A percentile compares a stretch with the other conserved stretches of the same genome.
These are phyloP conservation scores for Drepana arcuata DNA, from an alignment of 1,140 invertebrate species.

Conservation along the genomic window DNA sequence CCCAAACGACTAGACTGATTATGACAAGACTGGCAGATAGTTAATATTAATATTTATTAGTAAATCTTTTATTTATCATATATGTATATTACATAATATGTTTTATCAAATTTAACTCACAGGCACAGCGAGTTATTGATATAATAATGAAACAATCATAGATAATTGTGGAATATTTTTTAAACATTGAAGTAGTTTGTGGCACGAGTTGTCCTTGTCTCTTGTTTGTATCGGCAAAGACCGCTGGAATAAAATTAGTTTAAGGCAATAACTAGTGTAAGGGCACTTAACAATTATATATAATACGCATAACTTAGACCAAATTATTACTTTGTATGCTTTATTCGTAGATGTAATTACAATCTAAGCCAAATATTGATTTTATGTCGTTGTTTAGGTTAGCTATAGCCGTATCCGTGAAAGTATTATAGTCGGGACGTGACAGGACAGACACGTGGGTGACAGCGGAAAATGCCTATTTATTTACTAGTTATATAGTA, in stretches of 20 bases:
- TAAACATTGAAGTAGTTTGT: no score
- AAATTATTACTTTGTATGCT: conserved; percentile 68
- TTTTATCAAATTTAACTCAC: no score
- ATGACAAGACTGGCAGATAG: no score
- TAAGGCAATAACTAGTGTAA: conserved; percentile 68
- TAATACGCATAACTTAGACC: conserved; percentile 68
- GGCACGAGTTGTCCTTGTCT: conserved; percentile 34
- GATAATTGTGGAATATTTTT: no score
- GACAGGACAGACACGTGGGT: conserved; percentile 28
- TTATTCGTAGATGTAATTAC: conserved; percentile 65
- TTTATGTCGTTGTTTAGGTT: conserved; percentile 57
- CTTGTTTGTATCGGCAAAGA: conserved; percentile 28
- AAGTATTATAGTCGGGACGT: conserved; percentile 71
- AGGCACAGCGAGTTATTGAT: no score
- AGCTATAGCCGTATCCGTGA: conserved; percentile 48
- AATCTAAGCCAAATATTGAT: conserved; percentile 71
- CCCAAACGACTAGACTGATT: no score
- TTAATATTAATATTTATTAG: no score
- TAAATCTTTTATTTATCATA: no score
- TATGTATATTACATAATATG: no score
- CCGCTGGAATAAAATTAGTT: conserved; percentile 50
- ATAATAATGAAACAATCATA: no score
- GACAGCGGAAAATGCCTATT: conserved; percentile 50
- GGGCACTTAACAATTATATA: conserved; percentile 62
- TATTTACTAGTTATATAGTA: conserved; percentile 35